Conservation (phyloP, 2,113 vertebrate species). For the Picathartes gymnocephalus region DNA sequence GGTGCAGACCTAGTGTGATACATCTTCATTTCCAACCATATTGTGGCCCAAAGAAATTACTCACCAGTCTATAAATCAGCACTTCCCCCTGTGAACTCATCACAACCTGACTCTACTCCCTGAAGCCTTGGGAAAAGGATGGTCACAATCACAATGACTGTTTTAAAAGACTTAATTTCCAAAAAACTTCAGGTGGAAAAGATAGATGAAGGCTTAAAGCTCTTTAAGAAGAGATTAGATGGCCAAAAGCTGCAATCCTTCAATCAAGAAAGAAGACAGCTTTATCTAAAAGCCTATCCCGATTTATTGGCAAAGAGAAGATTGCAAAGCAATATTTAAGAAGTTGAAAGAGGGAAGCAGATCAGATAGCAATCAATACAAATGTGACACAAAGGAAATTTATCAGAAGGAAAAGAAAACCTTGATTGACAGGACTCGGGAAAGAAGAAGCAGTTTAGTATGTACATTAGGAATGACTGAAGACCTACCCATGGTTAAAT, state of each 20-base stretch:
- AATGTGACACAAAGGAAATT: not conserved
- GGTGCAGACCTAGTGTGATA: accelerated
- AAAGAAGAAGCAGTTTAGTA: not conserved
- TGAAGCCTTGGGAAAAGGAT: not conserved
- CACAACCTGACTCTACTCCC: not conserved
- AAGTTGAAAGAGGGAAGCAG: not conserved
- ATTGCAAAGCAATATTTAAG: conserved; percentile 13
- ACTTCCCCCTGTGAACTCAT: not conserved
- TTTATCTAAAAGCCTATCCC: conserved; percentile 18
- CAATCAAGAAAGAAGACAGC: conserved; percentile 3
- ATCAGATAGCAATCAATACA: conserved; percentile 32
- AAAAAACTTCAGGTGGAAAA: conserved; percentile 3
- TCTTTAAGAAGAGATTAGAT: conserved; percentile 7
- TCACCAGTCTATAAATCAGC: not conserved
- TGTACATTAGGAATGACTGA: not conserved
- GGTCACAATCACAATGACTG: not conserved
- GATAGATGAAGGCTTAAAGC: not conserved
- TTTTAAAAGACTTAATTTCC: not conserved
- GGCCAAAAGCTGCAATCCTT: conserved; percentile 7
- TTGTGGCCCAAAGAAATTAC: not conserved
- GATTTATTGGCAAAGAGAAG: not conserved
- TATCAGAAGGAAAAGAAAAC: not conserved
- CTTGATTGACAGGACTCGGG: not conserved
- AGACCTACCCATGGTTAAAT: not conserved
- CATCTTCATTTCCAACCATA: not conserved